phyloP scores from a whole-genome alignment of 2,888 invertebrate species.

The Idaea aversata region DNA sequence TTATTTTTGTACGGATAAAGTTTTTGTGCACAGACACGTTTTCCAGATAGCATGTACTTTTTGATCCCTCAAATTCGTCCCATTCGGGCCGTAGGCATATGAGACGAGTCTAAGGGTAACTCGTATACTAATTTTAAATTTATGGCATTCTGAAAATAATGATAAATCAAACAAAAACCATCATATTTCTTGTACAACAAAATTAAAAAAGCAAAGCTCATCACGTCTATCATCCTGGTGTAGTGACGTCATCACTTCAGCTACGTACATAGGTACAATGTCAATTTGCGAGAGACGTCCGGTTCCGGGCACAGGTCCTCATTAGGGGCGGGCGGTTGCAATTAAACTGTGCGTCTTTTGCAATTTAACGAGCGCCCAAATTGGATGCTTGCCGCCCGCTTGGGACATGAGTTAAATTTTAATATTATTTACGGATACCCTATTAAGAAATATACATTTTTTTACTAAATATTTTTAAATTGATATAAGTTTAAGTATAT shows the following conservation, averaged over 20 bases:
- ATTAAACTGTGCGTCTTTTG: conserved; percentile 77
- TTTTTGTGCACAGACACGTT: too few relatives aligned
- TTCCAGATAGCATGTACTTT: too few relatives aligned
- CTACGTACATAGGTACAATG: conserved; percentile 56
- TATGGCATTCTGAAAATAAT: neutral
- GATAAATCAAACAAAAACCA: neutral
- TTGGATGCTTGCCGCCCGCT: conserved; percentile 59
- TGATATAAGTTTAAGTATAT: too few relatives aligned
- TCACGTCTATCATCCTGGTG: conserved; percentile 1
- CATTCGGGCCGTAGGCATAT: too few relatives aligned
- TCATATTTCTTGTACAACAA: conserved; percentile 5
- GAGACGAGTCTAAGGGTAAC: too few relatives aligned
- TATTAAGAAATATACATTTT: conserved; percentile 44
- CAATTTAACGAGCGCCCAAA: conserved; percentile 76
- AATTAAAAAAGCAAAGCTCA: conserved; percentile 12
- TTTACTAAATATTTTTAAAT: too few relatives aligned
- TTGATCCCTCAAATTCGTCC: too few relatives aligned
- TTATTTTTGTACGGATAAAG: too few relatives aligned
- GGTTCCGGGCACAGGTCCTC: conserved; percentile 66
- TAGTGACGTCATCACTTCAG: conserved; percentile 41
- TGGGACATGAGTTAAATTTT: conserved; percentile 52
- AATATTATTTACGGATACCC: neutral
- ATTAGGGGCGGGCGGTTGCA: conserved; percentile 76
- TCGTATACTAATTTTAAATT: too few relatives aligned
- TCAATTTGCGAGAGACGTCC: conserved; percentile 69